Evolutionary conservation across 2,797 vertebrate species (phyloP).

Genomic region (Cirrhinus molitorella): DNA sequence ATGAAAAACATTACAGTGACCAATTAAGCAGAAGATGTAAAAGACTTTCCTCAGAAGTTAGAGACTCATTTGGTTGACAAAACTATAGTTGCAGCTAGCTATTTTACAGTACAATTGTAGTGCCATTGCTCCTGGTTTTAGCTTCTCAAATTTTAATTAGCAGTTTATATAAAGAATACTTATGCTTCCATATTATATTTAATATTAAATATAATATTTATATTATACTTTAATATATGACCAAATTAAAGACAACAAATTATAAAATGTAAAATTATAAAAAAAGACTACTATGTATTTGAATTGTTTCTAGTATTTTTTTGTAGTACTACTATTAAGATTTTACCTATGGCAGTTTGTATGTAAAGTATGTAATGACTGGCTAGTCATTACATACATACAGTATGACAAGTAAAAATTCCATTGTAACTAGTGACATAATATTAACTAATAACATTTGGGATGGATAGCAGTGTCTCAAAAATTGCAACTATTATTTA

Average conservation of each 20-base stretch:
- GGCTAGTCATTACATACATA: background rate
- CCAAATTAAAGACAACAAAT: background rate
- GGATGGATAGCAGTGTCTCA: background rate
- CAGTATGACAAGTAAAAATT: no score
- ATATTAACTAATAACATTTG: background rate
- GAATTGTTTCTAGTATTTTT: background rate
- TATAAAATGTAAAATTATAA: no score
- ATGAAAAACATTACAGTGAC: background rate
- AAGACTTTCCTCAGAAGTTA: background rate
- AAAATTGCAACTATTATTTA: background rate
- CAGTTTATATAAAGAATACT: background rate
- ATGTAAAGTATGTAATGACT: background rate
- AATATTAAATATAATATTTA: background rate
- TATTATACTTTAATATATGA: background rate
- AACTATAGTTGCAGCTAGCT: background rate
- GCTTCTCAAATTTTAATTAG: background rate
- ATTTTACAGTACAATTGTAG: background rate
- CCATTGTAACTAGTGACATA: no score
- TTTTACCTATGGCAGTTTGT: background rate
- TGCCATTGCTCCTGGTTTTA: background rate
- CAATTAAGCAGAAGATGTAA: background rate
- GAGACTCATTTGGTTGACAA: constrained; percentile 5
- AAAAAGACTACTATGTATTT: background rate
- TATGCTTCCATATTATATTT: background rate
- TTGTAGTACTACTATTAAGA: background rate